Evolutionary conservation across 2,888 invertebrate genomes (phyloP), one percentile per base, ranked within the genome.

Genomic region (Lycophotia porphyrea): DNA sequence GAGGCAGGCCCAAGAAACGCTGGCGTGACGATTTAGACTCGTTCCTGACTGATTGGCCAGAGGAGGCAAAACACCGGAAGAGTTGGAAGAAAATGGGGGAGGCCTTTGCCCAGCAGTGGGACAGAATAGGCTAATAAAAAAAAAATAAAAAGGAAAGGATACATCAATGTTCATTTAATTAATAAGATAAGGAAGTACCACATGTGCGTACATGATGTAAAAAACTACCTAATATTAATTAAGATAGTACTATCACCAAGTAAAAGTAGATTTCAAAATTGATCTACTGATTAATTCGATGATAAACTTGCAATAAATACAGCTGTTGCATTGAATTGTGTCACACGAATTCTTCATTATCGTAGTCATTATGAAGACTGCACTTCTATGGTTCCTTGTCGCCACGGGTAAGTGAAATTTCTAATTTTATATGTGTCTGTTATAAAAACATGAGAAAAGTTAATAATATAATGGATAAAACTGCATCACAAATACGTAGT

Each of bases 241-340:
- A 78, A 42, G 79, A 78, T 78, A 78, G 9, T 77, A 47, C 15
- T 18, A 44, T 21, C n/a, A 52, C 31, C 34, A 60, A 66, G 7
- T 42, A 34, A 72, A 78, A 60, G 73, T n/a, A 2, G 0, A 39
- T 15, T 21, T 8, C 21, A 34, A 67, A 67, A 63, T 47, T 24
- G 34, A 52, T 81, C 34, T 49, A 15, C 24, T 8, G 63, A 74
- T 71, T 76, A 52, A 21, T 47, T 21, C 0, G 24, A 55, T 52
- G 76, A 82, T 82, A 84, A 81, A 21, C 36, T 66, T 58, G 39
- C 13, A 58, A 84, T 82, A 82, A 84, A 82, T 81, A 81, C 47
- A 49, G 67, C 55, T 34, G 80, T 47, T n/a, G 2, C 15, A 2
- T 27, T 5, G 1, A 52, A 49, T 47, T 21, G 5, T 15, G 5